Evolutionary conservation across 1,140 invertebrate genomes (phyloP).

Genomic region (Bilobella aurantiaca): DNA sequence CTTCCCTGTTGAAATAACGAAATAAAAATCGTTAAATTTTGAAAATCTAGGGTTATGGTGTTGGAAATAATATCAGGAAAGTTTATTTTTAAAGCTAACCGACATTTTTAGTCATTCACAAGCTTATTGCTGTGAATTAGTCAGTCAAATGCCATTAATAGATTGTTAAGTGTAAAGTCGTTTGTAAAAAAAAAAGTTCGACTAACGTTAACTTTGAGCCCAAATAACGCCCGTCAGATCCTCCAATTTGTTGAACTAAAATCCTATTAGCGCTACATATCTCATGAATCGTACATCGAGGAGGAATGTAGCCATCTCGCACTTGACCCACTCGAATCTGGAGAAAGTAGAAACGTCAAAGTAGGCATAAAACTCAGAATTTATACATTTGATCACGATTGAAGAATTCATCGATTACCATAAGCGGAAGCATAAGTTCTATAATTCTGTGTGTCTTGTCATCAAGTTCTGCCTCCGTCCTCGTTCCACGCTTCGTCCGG

Average conservation of each 20-base stretch:
- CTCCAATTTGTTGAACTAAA: conserved; percentile 1
- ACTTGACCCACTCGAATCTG: conserved; percentile 6
- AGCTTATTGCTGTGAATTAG: too few relatives aligned
- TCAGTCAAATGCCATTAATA: too few relatives aligned
- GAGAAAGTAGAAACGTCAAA: background rate
- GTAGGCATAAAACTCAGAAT: background rate
- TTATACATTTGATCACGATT: too few relatives aligned
- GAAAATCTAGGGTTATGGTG: too few relatives aligned
- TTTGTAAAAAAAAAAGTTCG: background rate
- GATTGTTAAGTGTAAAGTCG: background rate
- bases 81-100: too few relatives aligned
- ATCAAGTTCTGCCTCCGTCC: background rate
- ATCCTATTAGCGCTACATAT: conserved; percentile 4
- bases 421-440: background rate
- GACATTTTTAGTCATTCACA: too few relatives aligned
- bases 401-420: too few relatives aligned
- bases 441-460: background rate
- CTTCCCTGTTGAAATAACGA: background rate
- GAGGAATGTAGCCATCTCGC: background rate
- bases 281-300: background rate
- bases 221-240: background rate
- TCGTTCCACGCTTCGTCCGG: too few relatives aligned
- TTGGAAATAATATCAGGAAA: too few relatives aligned
- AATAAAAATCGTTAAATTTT: too few relatives aligned
- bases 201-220: background rate